These are phyloP conservation scores for Mirza zaza DNA, from an alignment of 2,113 vertebrate genomes.

Conservation along the genomic window DNA sequence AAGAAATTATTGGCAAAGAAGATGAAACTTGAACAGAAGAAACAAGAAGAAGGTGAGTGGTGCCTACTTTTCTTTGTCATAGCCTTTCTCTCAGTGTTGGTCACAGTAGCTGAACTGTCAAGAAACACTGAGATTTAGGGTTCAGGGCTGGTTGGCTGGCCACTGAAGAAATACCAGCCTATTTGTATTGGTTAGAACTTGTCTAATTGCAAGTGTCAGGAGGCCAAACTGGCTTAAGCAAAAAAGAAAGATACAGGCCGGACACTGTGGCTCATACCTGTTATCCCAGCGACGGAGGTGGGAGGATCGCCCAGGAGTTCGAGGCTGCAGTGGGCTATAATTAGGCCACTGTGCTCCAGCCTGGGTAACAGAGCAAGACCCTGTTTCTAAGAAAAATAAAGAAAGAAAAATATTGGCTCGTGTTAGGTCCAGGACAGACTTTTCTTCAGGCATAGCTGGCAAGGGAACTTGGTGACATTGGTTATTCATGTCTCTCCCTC, in stretches of 20 bases:
- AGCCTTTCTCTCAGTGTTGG: not conserved
- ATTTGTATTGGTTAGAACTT: not conserved
- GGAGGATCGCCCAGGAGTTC: no score
- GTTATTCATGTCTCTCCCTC: not conserved
- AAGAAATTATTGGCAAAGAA: constrained; percentile 89
- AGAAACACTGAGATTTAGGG: not conserved
- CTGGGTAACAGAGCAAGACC: no score
- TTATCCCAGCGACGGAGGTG: no score
- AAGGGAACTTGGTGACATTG: fast-evolving
- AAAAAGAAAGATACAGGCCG: not conserved
- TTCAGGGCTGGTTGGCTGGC: not conserved
- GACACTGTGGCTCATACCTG: not conserved
- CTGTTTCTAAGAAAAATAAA: not conserved
- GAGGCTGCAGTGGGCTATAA: no score
- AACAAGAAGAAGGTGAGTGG: constrained; percentile 82
- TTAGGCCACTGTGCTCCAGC: no score
- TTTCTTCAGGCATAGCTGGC: not conserved
- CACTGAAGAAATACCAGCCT: not conserved
- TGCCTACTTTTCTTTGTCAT: not conserved
- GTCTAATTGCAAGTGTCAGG: not conserved
- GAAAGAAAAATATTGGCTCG: not conserved
- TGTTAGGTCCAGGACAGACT: not conserved
- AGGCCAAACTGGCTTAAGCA: not conserved
- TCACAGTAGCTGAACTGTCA: not conserved
- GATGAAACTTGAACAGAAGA: constrained; percentile 85